Evolutionary conservation across 2,113 vertebrate genomes (phyloP), one percentile per base, ranked within the genome.

Genomic region (Terrapene triunguis): DNA sequence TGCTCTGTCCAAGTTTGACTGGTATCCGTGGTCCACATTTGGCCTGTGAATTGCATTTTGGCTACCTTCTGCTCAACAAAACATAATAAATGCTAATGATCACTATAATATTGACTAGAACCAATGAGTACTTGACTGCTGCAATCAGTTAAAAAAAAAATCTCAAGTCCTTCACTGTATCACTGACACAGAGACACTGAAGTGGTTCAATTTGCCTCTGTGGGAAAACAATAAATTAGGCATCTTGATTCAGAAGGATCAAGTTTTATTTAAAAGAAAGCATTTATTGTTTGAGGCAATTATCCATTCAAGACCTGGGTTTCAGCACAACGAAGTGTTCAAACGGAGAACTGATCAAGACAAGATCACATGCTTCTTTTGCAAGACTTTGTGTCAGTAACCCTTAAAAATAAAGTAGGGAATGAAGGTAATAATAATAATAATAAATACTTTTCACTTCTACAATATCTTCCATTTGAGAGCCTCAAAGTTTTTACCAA

Each of bases 331-430:
- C 74, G 83, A 50, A 50, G 5, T 5, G 92, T 79, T 9, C 2
- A 44, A 84, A 19, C 0, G 0, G 0, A 80, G 14, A 94, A 72
- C 6, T 0, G 0, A 85, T 47, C 80, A 55, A 82, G 48, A 48
- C 4, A 89, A 85, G 12, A 72, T 89, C 53, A 54, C 32, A 22
- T 53, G 32, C 72, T 91, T 65, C 38, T 81, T 87, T 76, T 54
- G 81, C 48, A 25, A 83, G 89, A 9, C 11, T 50, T 44, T 24
- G 85, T 24, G 10, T 62, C 62, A 86, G 11, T 16, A 11, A 55
- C 6, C 35, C 10, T 9, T 35, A 53, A 92, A 96, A 85, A 89
- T 48, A 38, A 80, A 93, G 3, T 3, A 47, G 88, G 86, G 27
- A 57, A 8, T 1, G 6, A n/a, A n/a, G n/a, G n/a, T 42, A 42